Conservation (phyloP, 2,113 vertebrate species). For the Pardalotus punctatus region DNA sequence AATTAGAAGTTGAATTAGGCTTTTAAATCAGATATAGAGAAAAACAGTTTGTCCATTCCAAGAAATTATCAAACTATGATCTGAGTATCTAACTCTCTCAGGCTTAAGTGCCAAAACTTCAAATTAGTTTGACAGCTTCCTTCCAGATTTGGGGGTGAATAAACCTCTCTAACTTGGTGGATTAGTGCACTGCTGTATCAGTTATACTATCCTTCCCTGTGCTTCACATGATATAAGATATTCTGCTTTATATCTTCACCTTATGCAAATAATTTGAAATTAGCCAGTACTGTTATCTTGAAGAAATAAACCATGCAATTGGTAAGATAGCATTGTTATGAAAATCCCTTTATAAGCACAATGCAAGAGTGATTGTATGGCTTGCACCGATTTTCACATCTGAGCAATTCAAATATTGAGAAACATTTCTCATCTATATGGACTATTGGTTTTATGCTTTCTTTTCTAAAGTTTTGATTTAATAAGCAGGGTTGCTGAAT, state of each 20-base stretch:
- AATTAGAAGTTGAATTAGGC: background rate
- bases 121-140: background rate
- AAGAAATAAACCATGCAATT: conserved; percentile 16
- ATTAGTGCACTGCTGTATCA: background rate
- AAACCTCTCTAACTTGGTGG: background rate
- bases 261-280: background rate
- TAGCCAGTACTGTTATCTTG: background rate
- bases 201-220: background rate
- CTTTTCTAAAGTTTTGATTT: conserved; percentile 53
- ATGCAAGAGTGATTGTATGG: background rate
- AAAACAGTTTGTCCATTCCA: background rate
- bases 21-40: background rate
- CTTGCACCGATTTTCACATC: conserved; percentile 29
- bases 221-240: background rate
- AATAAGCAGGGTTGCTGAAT: conserved; percentile 40
- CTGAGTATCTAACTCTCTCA: background rate
- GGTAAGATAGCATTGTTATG: background rate
- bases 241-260: background rate
- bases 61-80: background rate
- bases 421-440: conserved; percentile 39
- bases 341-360: conserved; percentile 13
- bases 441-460: conserved; percentile 41
- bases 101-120: background rate
- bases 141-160: background rate
- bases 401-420: conserved; percentile 27